Evolutionary conservation across 1,140 invertebrate species (phyloP).

Genomic region (Caenorhabditis tropicalis): DNA sequence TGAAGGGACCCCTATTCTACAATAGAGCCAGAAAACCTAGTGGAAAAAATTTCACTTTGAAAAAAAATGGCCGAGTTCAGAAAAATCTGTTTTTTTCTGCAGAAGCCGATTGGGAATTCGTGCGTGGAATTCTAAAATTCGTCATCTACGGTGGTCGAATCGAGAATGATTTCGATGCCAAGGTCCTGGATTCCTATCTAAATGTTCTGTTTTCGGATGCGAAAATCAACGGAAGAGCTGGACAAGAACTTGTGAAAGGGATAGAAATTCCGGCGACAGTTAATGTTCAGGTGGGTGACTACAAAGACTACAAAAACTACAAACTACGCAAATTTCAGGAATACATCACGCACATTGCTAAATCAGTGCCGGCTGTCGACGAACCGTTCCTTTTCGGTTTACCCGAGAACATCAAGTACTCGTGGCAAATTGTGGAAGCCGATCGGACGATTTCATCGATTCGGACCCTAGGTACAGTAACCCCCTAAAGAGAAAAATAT

Average conservation of each 20-base stretch:
- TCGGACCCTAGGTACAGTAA: conserved; percentile 38
- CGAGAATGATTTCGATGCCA: conserved; percentile 82
- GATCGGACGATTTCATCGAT: conserved; percentile 49
- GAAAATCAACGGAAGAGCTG: conserved; percentile 43
- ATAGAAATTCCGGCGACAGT: conserved; percentile 33
- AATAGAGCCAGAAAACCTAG: no score
- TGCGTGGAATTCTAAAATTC: conserved; percentile 82
- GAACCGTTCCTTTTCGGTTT: conserved; percentile 77
- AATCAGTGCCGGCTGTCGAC: conserved; percentile 73
- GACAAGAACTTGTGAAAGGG: conserved; percentile 4
- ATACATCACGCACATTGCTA: conserved; percentile 36
- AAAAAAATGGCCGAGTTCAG: neutral
- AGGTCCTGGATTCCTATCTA: conserved; percentile 81
- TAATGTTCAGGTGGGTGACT: neutral
- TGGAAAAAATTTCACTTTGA: no score
- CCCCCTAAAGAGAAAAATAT: no score
- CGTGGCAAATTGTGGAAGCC: conserved; percentile 79
- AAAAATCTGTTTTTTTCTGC: conserved; percentile 49
- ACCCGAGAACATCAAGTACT: conserved; percentile 82
- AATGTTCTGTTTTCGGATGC: conserved; percentile 78
- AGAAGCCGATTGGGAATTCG: conserved; percentile 79
- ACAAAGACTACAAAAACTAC: neutral
- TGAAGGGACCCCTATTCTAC: no score
- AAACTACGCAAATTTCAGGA: conserved; percentile 52
- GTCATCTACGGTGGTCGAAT: conserved; percentile 88